Base-by-base conservation (phyloP, 37 sponge, comb jelly and placozoan species). In the Lycopodina hypogea region DNA sequence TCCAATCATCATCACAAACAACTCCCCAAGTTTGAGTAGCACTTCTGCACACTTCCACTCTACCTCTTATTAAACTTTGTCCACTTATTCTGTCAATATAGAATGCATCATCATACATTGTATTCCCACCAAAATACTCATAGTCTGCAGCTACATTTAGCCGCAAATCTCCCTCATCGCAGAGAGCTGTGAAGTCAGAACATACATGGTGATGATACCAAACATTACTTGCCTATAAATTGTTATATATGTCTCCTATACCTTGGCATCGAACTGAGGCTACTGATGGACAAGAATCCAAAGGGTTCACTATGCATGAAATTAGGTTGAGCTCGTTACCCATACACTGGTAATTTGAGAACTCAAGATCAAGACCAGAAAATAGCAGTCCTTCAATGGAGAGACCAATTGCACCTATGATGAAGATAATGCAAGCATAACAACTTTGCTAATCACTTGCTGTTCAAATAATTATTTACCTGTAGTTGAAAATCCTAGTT, bases 11-110 rank as follows among this genome's bases (percentile, higher is more conserved):
- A 26, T 60, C 72, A 60, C 81, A 81, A 56, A 81, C 72, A 26
- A 59, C 38, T 24, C 81, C 81, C n/a, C 28, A 59, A 28, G 28
- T 59, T 18, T 26, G 28, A 6, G 15, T 26, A 12, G 60, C 6
- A 45, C 9, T 45, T 45, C 48, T 45, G 36, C 81, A 81, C n/a
- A 81, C 73, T 42, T 81, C 81, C 51, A 81, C 81, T 72, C 81
- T 71, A 2, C 81, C 81, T 28, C 56, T 35, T 26, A 8, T 60
- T 28, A 74, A 66, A 29, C 30, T 41, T 28, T 34, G 21, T 36
- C 68, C 68, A 18, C 26, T 35, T 21, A 8, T 21, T 37, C 68
- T 68, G 29, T 29, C 51, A 9, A 50, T 37, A 33, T 38, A 75
- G 68, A 65, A 75, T 19, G 69, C 56, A 56, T 28, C 52, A 29